Evolutionary conservation across 2,113 vertebrate genomes (phyloP), one percentile per base, ranked within the genome.

Genomic region (Vulpes lagopus): DNA sequence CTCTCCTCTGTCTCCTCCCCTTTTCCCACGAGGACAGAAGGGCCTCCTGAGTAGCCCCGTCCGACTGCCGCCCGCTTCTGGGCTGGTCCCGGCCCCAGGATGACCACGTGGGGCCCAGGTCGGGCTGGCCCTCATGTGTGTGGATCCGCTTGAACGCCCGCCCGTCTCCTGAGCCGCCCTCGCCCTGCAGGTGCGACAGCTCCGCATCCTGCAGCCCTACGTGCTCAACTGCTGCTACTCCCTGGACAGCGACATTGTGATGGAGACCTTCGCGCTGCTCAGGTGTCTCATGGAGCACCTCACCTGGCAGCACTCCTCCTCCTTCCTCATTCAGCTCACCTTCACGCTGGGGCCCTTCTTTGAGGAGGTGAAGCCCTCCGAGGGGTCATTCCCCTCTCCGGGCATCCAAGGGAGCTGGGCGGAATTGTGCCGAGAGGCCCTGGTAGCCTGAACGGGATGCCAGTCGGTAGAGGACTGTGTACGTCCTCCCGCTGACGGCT

Each of bases 171-270:
- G 91, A 93, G 91, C 19, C 1, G 17, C 57, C 20, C 5, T 14
- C 5, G 0, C 32, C n/a, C 76, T 15, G 0, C 87, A 98, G 97
- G 64, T 30, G 43, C 74, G 2, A 16, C 83, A 82, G 16, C 59
- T 98, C 11, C 53, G 1, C 8, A 43, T 97, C 83, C 96, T 98
- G 11, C 95, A 97, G 95, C 92, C 97, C 16, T 43, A 23, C 0
- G 7, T 98, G 64, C 80, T 98, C 30, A 88, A 2, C 57, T 97
- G 94, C 80, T 98, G 97, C 76, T 96, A 73, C 92, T 92, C 92
- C 3, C 3, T 0, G 53, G 64, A 74, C 20, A 0, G 0, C 0
- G 38, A n/a, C 11, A 0, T 97, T 0, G 95, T 88, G 22, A 2
- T 20, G 3, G 69, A 96, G 74, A 55, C 97, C 0, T 59, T 98